Evolutionary conservation across 2,888 invertebrate genomes (phyloP).

Genomic region (Plemyria rubiginata): DNA sequence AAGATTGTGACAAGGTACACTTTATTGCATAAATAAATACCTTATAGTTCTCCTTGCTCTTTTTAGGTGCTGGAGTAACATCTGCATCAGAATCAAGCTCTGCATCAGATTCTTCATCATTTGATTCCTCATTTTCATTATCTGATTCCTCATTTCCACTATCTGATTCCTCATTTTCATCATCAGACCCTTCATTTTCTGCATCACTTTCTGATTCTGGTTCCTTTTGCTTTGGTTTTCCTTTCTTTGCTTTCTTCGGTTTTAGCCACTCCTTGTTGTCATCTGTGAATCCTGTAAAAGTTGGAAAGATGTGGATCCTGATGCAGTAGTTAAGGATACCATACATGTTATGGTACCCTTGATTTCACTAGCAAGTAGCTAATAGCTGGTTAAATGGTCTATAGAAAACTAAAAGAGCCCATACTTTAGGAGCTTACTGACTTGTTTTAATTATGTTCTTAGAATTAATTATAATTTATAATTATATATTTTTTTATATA

Average conservation of each 20-base stretch:
- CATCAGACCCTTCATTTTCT: conserved; percentile 47
- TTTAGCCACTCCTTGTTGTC: conserved; percentile 90
- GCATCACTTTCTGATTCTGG: conserved; percentile 56
- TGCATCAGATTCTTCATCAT: conserved; percentile 50
- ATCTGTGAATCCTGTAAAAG: conserved; percentile 86
- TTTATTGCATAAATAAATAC: conserved; percentile 42
- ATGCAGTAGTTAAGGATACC: too few species aligned
- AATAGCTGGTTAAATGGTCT: too few species aligned
- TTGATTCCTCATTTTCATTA: conserved; percentile 12
- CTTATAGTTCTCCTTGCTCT: conserved; percentile 70
- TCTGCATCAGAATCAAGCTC: conserved; percentile 47
- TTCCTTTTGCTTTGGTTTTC: conserved; percentile 49
- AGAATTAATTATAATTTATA: too few species aligned
- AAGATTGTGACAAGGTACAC: neutral
- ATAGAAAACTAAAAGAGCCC: too few species aligned
- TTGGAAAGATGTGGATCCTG: too few species aligned
- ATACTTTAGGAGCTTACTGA: too few species aligned
- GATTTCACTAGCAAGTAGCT: too few species aligned
- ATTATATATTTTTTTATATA: too few species aligned
- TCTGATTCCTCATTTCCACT: conserved; percentile 51
- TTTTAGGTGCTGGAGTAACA: conserved; percentile 40
- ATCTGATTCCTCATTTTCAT: conserved; percentile 35
- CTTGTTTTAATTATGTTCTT: too few species aligned
- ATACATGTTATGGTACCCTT: too few species aligned
- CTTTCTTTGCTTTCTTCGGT: conserved; percentile 81